These are phyloP conservation scores for Crenichthys baileyi DNA, from an alignment of 2,797 vertebrate genomes.

Conservation along the genomic window DNA sequence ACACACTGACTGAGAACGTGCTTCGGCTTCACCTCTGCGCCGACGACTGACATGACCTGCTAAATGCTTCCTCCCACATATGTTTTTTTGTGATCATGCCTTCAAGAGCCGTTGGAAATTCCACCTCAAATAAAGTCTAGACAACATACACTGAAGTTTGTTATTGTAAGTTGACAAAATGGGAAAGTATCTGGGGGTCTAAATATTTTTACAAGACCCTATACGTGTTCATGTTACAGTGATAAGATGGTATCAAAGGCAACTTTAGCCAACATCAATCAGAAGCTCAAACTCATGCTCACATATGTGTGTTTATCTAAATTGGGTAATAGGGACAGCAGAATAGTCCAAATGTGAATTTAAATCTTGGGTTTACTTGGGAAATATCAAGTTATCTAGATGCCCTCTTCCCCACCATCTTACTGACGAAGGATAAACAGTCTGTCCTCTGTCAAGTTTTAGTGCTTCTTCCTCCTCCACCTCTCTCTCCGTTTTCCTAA, in stretches of 20 bases:
- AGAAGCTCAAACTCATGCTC: not conserved
- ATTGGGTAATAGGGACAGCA: constrained; percentile 1
- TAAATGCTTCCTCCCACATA: too few relatives aligned
- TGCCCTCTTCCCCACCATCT: constrained; percentile 38
- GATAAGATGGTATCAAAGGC: constrained; percentile 5
- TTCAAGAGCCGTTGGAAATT: too few relatives aligned
- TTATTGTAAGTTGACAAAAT: too few relatives aligned
- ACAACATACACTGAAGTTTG: too few relatives aligned
- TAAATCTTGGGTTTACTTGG: constrained; percentile 27
- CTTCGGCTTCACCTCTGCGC: too few relatives aligned
- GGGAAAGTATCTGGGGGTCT: too few relatives aligned
- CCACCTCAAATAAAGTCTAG: too few relatives aligned
- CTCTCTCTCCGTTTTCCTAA: constrained; percentile 27
- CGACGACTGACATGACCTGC: too few relatives aligned
- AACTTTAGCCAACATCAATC: constrained; percentile 4
- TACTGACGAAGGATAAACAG: constrained; percentile 49
- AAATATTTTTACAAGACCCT: too few relatives aligned
- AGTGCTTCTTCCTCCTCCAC: constrained; percentile 33
- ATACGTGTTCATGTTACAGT: not conserved
- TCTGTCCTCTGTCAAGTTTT: constrained; percentile 71
- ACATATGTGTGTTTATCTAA: constrained; percentile 14
- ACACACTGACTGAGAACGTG: too few relatives aligned
- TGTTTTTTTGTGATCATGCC: too few relatives aligned
- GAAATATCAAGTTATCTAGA: constrained; percentile 25
- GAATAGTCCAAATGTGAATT: not conserved